These are phyloP conservation scores for Frieseomelitta varia DNA, from an alignment of 1,140 invertebrate genomes.

Conservation along the genomic window DNA sequence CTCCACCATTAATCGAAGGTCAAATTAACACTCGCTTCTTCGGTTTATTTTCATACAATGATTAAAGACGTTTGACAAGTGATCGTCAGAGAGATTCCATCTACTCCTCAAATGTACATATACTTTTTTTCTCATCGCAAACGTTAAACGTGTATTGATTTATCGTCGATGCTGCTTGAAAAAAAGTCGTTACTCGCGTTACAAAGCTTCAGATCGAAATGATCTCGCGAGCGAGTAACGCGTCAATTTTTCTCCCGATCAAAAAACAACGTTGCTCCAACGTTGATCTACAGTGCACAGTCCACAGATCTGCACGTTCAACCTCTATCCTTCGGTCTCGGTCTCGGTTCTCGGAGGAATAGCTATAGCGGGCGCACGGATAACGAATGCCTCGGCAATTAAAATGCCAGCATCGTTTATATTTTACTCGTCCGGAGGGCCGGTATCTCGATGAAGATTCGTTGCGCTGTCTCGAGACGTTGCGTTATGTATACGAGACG, in stretches of 20 bases:
- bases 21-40: neutral
- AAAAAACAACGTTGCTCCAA: neutral
- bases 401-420: constrained; percentile 37
- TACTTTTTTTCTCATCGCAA: no score
- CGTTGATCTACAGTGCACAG: no score
- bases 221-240: neutral
- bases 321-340: neutral
- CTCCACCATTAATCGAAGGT: no score
- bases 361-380: neutral
- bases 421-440: constrained; percentile 1
- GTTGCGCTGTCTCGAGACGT: constrained; percentile 6
- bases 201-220: neutral
- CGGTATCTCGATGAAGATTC: constrained; percentile 41
- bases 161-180: no score
- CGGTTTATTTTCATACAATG: neutral
- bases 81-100: neutral
- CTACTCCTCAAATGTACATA: neutral
- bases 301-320: neutral
- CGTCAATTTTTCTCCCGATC: neutral
- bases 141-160: neutral
- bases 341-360: neutral
- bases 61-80: neutral
- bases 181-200: no score
- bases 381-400: constrained; percentile 14
- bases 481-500: constrained; percentile 20